Evolutionary conservation across 2,888 invertebrate species (phyloP).

Genomic region (Myopa testacea): DNA sequence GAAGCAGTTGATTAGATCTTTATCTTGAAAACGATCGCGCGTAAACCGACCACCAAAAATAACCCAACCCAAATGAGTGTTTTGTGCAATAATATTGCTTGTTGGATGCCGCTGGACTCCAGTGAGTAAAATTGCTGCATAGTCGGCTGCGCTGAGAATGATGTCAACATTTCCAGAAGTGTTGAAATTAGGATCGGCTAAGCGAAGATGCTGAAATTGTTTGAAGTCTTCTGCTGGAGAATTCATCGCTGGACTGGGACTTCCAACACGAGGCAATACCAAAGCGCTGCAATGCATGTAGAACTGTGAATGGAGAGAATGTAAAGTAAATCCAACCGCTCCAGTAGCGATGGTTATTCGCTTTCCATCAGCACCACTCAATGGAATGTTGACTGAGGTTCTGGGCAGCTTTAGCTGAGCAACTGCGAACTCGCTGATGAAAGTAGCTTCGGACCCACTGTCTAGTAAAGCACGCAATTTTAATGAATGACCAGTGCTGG

Average conservation of each 20-base stretch:
- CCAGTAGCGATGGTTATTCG: neutral
- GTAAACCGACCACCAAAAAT: neutral
- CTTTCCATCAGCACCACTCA: neutral
- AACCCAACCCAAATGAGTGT: neutral
- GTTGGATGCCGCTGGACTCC: neutral
- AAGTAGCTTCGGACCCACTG: conserved; percentile 27
- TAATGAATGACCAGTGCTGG: too few relatives aligned
- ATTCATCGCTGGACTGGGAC: neutral
- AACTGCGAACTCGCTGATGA: neutral
- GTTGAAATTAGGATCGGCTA: too few relatives aligned
- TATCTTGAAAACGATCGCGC: neutral
- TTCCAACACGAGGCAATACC: neutral
- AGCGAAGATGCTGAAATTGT: too few relatives aligned
- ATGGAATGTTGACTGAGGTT: neutral
- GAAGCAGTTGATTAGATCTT: neutral
- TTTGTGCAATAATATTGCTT: neutral
- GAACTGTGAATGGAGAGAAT: neutral
- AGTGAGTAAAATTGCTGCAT: neutral
- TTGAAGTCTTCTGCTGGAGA: too few relatives aligned
- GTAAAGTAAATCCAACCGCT: neutral
- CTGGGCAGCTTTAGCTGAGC: neutral
- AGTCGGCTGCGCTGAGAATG: too few relatives aligned
- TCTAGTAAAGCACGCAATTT: neutral
- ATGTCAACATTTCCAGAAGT: too few relatives aligned
- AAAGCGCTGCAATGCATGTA: too few relatives aligned